These are phyloP conservation scores for Micoletzkya japonica DNA, from an alignment of 2,888 invertebrate species.

Conservation along the genomic window DNA sequence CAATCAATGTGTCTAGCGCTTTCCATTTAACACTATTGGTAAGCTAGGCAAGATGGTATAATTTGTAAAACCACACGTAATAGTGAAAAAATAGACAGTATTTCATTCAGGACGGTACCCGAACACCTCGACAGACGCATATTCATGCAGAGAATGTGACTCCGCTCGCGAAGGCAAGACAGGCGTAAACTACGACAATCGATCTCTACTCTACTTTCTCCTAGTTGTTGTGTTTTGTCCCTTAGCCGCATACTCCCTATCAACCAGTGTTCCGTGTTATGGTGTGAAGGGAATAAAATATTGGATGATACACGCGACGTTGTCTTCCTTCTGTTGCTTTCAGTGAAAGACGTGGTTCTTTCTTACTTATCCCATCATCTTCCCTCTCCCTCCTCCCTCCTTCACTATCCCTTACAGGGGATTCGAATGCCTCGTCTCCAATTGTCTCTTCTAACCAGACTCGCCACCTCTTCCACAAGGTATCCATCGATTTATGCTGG, in stretches of 20 bases:
- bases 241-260: not conserved
- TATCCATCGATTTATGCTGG: too few relatives aligned
- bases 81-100: too few relatives aligned
- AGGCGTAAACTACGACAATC: not conserved
- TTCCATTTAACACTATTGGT: too few relatives aligned
- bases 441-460: too few relatives aligned
- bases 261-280: not conserved
- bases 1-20: too few relatives aligned
- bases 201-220: not conserved
- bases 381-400: not conserved
- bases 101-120: slow-evolving; percentile 38
- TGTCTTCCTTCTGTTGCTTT: too few relatives aligned
- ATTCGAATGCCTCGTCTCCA: not conserved
- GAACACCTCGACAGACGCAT: slow-evolving; percentile 42
- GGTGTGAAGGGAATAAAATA: not conserved
- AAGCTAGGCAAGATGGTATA: too few relatives aligned
- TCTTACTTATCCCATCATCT: not conserved
- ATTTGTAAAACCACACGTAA: too few relatives aligned
- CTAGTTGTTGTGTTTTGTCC: not conserved
- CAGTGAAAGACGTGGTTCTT: not conserved
- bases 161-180: slow-evolving; percentile 33
- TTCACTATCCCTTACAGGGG: not conserved
- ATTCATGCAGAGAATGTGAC: slow-evolving; percentile 46
- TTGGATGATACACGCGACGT: not conserved
- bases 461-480: too few relatives aligned